These are phyloP conservation scores for Pomacea maculata DNA, from an alignment of 1,140 invertebrate genomes.

Conservation along the genomic window DNA sequence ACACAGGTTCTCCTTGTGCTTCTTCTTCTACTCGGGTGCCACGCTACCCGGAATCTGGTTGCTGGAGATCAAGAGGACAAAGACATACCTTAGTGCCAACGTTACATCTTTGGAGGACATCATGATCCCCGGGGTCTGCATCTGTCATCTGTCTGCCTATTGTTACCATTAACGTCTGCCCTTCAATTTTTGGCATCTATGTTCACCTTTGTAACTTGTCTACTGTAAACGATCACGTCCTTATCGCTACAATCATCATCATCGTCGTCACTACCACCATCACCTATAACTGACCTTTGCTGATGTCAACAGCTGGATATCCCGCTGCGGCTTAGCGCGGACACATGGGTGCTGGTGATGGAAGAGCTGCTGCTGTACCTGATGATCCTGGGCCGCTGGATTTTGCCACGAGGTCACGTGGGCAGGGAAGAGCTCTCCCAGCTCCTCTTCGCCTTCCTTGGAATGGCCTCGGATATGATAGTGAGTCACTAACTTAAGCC, in stretches of 20 bases:
- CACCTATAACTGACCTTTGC: background rate
- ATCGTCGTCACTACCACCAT: background rate
- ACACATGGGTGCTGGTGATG: constrained; percentile 78
- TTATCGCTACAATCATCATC: background rate
- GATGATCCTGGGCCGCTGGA: constrained; percentile 85
- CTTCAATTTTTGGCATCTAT: background rate
- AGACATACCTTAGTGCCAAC: constrained; percentile 19
- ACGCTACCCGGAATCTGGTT: constrained; percentile 57
- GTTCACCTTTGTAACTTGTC: background rate
- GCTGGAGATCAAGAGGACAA: constrained; percentile 51
- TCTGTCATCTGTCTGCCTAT: too few species aligned
- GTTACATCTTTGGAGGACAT: constrained; percentile 6
- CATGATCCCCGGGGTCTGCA: constrained; percentile 17
- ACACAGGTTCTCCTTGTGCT: constrained; percentile 56
- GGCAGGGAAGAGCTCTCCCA: constrained; percentile 91
- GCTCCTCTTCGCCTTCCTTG: constrained; percentile 80
- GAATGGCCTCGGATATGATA: constrained; percentile 91
- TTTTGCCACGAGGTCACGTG: constrained; percentile 89
- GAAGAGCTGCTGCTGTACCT: constrained; percentile 86
- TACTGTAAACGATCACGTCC: background rate
- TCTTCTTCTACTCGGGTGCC: constrained; percentile 55
- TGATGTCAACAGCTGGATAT: constrained; percentile 38
- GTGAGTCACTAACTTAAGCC: background rate
- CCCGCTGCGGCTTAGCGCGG: constrained; percentile 37
- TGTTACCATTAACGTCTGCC: too few species aligned